Percentiles rank a stretch among this genome's conserved stretches.
These are phyloP conservation scores for Percopsis transmontana DNA, from an alignment of 2,113 vertebrate genomes.

Conservation along the genomic window DNA sequence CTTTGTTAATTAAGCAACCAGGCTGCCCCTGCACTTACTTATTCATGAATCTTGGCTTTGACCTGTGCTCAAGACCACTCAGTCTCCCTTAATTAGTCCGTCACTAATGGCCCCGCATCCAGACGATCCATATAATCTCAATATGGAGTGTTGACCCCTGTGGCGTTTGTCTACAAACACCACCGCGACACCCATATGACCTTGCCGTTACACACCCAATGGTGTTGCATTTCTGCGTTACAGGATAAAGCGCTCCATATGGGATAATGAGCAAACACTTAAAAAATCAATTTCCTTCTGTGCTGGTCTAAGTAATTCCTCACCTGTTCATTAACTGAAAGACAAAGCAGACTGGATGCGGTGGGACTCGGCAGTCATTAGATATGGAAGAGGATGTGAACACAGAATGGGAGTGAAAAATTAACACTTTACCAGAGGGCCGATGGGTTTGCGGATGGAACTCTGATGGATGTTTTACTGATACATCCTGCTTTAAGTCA, in stretches of 20 bases:
- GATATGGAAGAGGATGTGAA: constrained; percentile 34
- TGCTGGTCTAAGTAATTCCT: constrained; percentile 63
- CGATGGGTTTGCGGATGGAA: constrained; percentile 18
- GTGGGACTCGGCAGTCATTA: constrained; percentile 43
- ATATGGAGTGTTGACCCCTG: constrained; percentile 25
- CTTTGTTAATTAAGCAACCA: constrained; percentile 78
- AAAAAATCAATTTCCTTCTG: constrained; percentile 70
- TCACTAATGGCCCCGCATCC: constrained; percentile 67
- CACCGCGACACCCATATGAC: constrained; percentile 48
- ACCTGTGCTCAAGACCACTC: constrained; percentile 63
- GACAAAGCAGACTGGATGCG: constrained; percentile 44
- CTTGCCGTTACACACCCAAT: constrained; percentile 59
- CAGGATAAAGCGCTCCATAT: constrained; percentile 58
- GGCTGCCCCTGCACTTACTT: constrained; percentile 75
- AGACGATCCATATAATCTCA: constrained; percentile 67
- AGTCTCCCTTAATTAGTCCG: constrained; percentile 72
- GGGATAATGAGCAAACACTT: constrained; percentile 71
- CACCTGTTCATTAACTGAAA: constrained; percentile 63
- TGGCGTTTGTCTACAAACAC: constrained; percentile 35
- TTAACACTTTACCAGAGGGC: constrained; percentile 47
- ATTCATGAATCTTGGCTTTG: constrained; percentile 78
- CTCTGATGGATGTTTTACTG: constrained; percentile 36
- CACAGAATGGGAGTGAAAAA: constrained; percentile 33
- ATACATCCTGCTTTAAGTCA: constrained; percentile 13
- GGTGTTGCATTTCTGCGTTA: constrained; percentile 62